Conservation (phyloP, 2,888 invertebrate species). For the Mythimna impura region DNA sequence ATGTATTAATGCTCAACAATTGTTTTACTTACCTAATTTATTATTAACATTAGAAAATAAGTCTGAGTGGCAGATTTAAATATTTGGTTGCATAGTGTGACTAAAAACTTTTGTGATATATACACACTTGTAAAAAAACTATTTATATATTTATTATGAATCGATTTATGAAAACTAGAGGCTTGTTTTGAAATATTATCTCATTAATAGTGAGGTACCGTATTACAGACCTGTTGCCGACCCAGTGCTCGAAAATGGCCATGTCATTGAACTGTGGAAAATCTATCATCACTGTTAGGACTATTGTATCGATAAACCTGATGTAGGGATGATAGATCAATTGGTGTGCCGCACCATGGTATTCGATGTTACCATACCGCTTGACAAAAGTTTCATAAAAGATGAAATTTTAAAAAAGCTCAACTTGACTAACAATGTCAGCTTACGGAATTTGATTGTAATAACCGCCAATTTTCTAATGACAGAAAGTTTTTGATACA, state of each 20-base stretch:
- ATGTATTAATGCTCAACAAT: conserved; percentile 4
- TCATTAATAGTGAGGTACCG: conserved; percentile 14
- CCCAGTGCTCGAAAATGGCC: neutral
- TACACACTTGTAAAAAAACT: neutral
- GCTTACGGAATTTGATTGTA: too few species aligned
- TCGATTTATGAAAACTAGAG: neutral
- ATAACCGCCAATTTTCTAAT: too few species aligned
- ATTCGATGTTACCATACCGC: neutral
- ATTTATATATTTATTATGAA: neutral
- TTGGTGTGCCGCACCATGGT: neutral
- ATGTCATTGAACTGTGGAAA: neutral
- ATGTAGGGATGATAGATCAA: conserved; percentile 29
- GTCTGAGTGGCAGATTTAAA: too few species aligned
- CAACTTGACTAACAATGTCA: too few species aligned
- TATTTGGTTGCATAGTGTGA: too few species aligned
- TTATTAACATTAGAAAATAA: neutral
- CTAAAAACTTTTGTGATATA: too few species aligned
- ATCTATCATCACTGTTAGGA: conserved; percentile 16
- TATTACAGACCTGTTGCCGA: neutral
- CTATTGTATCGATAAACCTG: conserved; percentile 29
- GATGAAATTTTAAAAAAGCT: neutral
- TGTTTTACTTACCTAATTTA: conserved; percentile 12
- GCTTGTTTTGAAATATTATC: conserved; percentile 16
- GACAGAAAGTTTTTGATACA: too few species aligned
- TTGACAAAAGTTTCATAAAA: neutral